Percentiles rank a stretch among this genome's conserved stretches.
phyloP scores from a whole-genome alignment of 2,888 invertebrate species.

The Aphidoletes aphidimyza region DNA sequence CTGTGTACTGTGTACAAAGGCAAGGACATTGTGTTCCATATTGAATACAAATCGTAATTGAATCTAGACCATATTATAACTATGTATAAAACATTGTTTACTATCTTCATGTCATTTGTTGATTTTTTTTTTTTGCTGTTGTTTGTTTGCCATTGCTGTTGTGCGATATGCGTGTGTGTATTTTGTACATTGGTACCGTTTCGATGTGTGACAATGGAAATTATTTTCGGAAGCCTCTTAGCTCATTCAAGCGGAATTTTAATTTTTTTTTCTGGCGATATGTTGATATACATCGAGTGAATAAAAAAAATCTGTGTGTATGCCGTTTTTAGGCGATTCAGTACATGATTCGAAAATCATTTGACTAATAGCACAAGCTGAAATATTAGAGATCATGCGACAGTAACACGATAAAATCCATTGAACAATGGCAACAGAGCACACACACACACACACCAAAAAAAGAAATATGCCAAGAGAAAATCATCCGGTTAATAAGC shows the following conservation, averaged over 20 bases:
- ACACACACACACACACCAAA: no score
- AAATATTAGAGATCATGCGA: slow-evolving; percentile 46
- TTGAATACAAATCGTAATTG: slow-evolving; percentile 47
- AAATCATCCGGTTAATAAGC: slow-evolving; percentile 15
- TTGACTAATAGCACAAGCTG: slow-evolving; percentile 50
- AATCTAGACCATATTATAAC: slow-evolving; percentile 44
- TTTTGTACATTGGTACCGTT: slow-evolving; percentile 24
- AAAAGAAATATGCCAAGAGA: not conserved
- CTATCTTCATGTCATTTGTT: slow-evolving; percentile 37
- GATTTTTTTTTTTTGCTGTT: not conserved
- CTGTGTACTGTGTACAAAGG: not conserved
- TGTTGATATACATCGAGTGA: not conserved
- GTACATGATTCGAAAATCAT: slow-evolving; percentile 24
- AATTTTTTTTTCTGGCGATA: slow-evolving; percentile 33
- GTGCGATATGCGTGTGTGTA: slow-evolving; percentile 21
- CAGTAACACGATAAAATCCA: slow-evolving; percentile 18
- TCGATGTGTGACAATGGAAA: slow-evolving; percentile 54
- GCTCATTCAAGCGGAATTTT: slow-evolving; percentile 55
- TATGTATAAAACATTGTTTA: slow-evolving; percentile 45
- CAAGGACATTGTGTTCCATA: slow-evolving; percentile 45
- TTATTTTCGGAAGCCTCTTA: slow-evolving; percentile 55
- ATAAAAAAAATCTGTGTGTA: not conserved
- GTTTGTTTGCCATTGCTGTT: no score
- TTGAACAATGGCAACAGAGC: not conserved
- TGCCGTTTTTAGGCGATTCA: not conserved